These are phyloP conservation scores for Phenganax stokvisi DNA, from an alignment of 92 coral and sea anemone species.

Conservation along the genomic window DNA sequence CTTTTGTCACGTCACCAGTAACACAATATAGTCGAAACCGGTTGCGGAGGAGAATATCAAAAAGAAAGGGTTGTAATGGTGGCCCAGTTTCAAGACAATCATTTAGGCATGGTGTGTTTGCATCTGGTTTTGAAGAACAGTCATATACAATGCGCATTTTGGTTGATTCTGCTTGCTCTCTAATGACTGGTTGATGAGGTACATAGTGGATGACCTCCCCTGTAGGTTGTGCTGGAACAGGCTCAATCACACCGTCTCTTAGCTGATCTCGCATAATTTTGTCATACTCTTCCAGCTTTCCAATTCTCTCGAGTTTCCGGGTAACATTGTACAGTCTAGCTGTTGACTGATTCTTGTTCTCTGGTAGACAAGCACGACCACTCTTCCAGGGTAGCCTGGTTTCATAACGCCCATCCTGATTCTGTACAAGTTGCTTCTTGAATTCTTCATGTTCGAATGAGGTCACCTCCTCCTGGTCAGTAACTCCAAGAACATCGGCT, in stretches of 20 bases:
- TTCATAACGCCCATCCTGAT: slow-evolving; percentile 21
- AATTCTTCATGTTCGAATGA: slow-evolving; percentile 28
- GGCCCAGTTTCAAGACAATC: slow-evolving; percentile 54
- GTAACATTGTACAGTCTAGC: slow-evolving; percentile 45
- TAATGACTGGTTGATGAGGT: slow-evolving; percentile 36
- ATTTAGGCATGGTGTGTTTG: slow-evolving; percentile 37
- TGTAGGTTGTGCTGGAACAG: slow-evolving; percentile 25
- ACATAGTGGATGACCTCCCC: slow-evolving; percentile 29
- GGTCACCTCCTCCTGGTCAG: not conserved
- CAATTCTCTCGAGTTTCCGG: slow-evolving; percentile 7
- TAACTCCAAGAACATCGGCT: slow-evolving; percentile 38
- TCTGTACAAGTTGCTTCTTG: slow-evolving; percentile 11
- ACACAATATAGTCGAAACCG: slow-evolving; percentile 33
- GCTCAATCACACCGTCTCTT: slow-evolving; percentile 33
- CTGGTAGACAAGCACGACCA: slow-evolving; percentile 17
- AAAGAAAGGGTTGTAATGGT: slow-evolving; percentile 44
- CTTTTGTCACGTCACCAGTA: slow-evolving; percentile 51
- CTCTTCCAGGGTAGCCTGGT: slow-evolving; percentile 40
- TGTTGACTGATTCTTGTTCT: slow-evolving; percentile 9
- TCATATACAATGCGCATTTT: slow-evolving; percentile 47
- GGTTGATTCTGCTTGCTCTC: slow-evolving; percentile 40
- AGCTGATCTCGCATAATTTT: slow-evolving; percentile 34
- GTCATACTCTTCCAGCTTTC: slow-evolving; percentile 30
- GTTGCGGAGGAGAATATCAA: slow-evolving; percentile 48
- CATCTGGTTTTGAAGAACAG: slow-evolving; percentile 37